phyloP scores from a whole-genome alignment of 2,888 invertebrate species.

The Hipparchia semele region DNA sequence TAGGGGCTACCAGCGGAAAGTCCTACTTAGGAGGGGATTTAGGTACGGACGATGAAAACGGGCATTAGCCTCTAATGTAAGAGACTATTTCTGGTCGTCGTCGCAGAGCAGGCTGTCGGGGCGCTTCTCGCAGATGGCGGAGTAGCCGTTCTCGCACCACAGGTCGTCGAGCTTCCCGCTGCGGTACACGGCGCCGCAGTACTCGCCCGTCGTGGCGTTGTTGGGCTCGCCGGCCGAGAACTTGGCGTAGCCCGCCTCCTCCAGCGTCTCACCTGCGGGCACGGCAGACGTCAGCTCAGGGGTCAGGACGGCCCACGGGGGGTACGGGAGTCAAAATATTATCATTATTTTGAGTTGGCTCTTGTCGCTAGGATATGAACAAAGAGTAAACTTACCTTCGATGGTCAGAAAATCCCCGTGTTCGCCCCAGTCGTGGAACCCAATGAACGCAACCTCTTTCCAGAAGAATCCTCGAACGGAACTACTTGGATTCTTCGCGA shows the following conservation, averaged over 20 bases:
- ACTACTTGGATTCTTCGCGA: slow-evolving; percentile 42
- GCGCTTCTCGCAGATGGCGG: slow-evolving; percentile 52
- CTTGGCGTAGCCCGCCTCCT: slow-evolving; percentile 53
- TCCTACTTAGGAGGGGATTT: too few relatives aligned
- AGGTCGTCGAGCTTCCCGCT: slow-evolving; percentile 49
- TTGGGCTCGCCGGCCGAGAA: slow-evolving; percentile 53
- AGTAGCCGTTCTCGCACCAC: slow-evolving; percentile 49
- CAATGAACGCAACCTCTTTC: slow-evolving; percentile 46
- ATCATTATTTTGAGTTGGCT: too few relatives aligned
- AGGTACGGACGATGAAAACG: too few relatives aligned
- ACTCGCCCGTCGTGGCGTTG: slow-evolving; percentile 50
- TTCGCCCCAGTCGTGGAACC: slow-evolving; percentile 47
- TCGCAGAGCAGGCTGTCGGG: slow-evolving; percentile 44
- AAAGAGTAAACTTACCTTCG: slow-evolving; percentile 31
- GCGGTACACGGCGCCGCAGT: slow-evolving; percentile 53
- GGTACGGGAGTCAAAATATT: too few relatives aligned
- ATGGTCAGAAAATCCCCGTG: slow-evolving; percentile 46
- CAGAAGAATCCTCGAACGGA: slow-evolving; percentile 44
- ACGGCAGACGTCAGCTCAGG: too few relatives aligned
- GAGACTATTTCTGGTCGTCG: slow-evolving; percentile 16
- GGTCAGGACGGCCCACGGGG: too few relatives aligned
- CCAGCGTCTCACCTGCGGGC: slow-evolving; percentile 51
- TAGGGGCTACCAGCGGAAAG: too few relatives aligned
- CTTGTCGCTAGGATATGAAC: too few relatives aligned
- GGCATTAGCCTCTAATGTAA: too few relatives aligned